A percentile compares a stretch with the other conserved stretches of the same genome.
Conservation (phyloP, 1,140 invertebrate genomes). For the Nephila pilipes region DNA sequence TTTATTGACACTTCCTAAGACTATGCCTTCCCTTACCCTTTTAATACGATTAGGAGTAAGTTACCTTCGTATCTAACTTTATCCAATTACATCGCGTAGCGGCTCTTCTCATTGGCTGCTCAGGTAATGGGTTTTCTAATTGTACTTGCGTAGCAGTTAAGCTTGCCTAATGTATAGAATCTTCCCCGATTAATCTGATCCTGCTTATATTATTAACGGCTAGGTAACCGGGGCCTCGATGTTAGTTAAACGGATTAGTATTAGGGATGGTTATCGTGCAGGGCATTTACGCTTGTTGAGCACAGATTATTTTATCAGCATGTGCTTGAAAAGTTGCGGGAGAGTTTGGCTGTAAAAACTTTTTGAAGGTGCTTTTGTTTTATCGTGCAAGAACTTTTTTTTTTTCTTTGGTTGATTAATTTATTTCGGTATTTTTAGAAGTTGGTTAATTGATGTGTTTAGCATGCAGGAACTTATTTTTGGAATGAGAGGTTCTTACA, state of each 20-base stretch:
- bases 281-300: background rate
- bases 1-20: slow-evolving; percentile 59
- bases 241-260: slow-evolving; percentile 62
- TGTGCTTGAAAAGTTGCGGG: background rate
- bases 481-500: too few relatives aligned
- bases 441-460: too few relatives aligned
- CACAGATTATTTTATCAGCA: slow-evolving; percentile 36
- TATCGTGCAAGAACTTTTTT: background rate
- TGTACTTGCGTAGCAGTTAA: slow-evolving; percentile 44
- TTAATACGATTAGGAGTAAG: slow-evolving; percentile 61
- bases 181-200: slow-evolving; percentile 53
- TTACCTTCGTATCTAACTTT: slow-evolving; percentile 54
- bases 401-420: background rate
- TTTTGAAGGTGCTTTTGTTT: background rate
- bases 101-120: slow-evolving; percentile 22
- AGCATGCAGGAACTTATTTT: too few relatives aligned
- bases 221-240: background rate
- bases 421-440: too few relatives aligned
- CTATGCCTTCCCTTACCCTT: slow-evolving; percentile 31
- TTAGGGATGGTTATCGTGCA: slow-evolving; percentile 7
- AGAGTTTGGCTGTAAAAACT: background rate
- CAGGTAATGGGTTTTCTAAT: slow-evolving; percentile 57
- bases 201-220: slow-evolving; percentile 71
- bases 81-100: slow-evolving; percentile 51
- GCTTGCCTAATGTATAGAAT: slow-evolving; percentile 13